Evolutionary conservation across 2,113 vertebrate genomes (phyloP), one percentile per base, ranked within the genome.

Genomic region (Hippocampus comes): DNA sequence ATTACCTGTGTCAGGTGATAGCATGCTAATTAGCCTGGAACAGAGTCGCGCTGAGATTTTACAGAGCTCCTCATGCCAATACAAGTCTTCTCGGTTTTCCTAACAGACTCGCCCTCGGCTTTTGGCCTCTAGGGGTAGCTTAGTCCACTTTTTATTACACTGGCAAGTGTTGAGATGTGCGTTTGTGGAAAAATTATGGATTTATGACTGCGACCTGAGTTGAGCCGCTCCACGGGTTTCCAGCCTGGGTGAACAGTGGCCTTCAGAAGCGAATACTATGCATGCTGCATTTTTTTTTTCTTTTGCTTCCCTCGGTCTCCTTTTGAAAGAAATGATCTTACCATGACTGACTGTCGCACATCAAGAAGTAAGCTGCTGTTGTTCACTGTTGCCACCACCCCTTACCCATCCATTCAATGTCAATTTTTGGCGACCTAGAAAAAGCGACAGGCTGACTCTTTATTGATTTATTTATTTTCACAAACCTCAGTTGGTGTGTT

Each of bases 1-100:
- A 82, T 90, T 91, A 93, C 92, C 91, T 93, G 88, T 88, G 90
- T 91, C 91, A 87, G 86, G 80, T 88, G 90, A 92, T 90, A 86
- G 85, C 85, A 84, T 80, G 66, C 72, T 92, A 92, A 92, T 91
- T 90, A 88, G 71, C 74, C 80, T 90, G 87, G 84, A 90, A 92
- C 86, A 90, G 84, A 86, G 85, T 82, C 85, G 78, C 67, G 53
- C 34, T 34, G 17, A 34, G 7, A 34, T 61, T 61, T 61, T 27
- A 17, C 27, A 30, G 79, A 87, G 90, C 90, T 84, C 87, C 85
- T 82, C 73, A 85, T 76, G 86, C 77, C 78, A 82, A 85, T 90
- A 91, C 91, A 91, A 42, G 68, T 88, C 76, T 87, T 85, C 27
- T 34, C 20, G 17, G 27, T 34, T 61, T 61, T 34, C 79, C 70